Evolutionary conservation across 2,113 vertebrate genomes (phyloP).

Genomic region (Toxostoma redivivum): DNA sequence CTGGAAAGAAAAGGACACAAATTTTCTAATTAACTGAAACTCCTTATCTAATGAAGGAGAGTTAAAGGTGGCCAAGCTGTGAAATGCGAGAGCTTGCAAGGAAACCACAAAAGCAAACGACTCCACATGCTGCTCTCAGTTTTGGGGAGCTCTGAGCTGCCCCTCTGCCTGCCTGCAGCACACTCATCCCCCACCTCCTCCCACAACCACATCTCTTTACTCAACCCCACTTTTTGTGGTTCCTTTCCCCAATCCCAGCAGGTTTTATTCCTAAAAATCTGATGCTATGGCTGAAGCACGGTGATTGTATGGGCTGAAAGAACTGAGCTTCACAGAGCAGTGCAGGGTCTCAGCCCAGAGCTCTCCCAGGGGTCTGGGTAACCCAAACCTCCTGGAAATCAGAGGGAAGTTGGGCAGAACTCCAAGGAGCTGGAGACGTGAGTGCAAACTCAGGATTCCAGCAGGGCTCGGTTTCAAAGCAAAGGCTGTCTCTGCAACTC

Average conservation of each 20-base stretch:
- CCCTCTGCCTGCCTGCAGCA: neutral
- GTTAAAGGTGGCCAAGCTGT: neutral
- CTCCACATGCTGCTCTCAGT: rapidly evolving
- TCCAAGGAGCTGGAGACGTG: neutral
- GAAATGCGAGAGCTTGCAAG: neutral
- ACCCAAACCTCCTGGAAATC: neutral
- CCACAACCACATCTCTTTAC: neutral
- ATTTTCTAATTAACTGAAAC: neutral
- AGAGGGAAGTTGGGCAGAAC: neutral
- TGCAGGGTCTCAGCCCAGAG: neutral
- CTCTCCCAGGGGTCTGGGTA: neutral
- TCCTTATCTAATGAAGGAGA: neutral
- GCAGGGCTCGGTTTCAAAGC: neutral
- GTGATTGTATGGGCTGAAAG: neutral
- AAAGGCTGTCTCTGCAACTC: neutral
- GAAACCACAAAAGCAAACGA: neutral
- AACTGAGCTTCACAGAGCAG: neutral
- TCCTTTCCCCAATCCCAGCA: neutral
- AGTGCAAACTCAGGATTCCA: neutral
- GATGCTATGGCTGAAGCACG: neutral
- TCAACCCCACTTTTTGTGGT: neutral
- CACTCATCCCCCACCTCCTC: neutral
- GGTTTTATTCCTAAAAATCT: neutral
- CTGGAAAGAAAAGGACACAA: neutral
- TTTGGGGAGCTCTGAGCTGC: neutral